Evolutionary conservation across 2,888 invertebrate species (phyloP).

Genomic region (Brachyopa scutellaris): DNA sequence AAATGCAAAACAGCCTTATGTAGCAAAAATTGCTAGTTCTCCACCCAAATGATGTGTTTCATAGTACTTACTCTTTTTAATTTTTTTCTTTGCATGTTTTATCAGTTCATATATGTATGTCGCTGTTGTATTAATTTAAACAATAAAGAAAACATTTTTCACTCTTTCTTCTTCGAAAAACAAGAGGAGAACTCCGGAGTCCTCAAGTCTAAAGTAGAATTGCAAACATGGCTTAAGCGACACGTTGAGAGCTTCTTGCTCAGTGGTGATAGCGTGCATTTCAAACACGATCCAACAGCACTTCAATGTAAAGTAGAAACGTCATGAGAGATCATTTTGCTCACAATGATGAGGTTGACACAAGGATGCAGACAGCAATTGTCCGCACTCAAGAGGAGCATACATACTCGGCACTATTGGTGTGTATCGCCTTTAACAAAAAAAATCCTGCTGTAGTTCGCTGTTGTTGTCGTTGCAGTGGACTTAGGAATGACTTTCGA

Average conservation of each 20-base stretch:
- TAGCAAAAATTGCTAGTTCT: too few relatives aligned
- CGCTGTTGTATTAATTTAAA: too few relatives aligned
- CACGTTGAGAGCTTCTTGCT: slow-evolving; percentile 19
- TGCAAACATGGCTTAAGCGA: slow-evolving; percentile 35
- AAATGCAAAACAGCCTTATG: too few relatives aligned
- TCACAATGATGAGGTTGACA: slow-evolving; percentile 54
- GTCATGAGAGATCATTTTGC: slow-evolving; percentile 67
- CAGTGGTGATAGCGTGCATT: slow-evolving; percentile 32
- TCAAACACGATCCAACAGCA: slow-evolving; percentile 62
- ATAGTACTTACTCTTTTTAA: too few relatives aligned
- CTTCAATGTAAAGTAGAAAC: slow-evolving; percentile 58
- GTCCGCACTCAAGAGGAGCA: slow-evolving; percentile 46
- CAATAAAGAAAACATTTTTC: too few relatives aligned
- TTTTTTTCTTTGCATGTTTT: too few relatives aligned
- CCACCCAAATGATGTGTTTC: too few relatives aligned
- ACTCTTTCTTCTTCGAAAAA: not conserved
- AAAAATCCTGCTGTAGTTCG: slow-evolving; percentile 26
- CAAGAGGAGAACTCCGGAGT: slow-evolving; percentile 11
- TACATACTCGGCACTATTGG: slow-evolving; percentile 28
- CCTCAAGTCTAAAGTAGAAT: slow-evolving; percentile 18
- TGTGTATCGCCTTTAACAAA: slow-evolving; percentile 2
- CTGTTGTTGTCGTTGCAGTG: slow-evolving; percentile 26
- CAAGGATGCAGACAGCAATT: slow-evolving; percentile 70
- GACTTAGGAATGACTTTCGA: slow-evolving; percentile 42
- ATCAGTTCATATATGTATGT: too few relatives aligned